Base-by-base conservation (phyloP, 1,140 invertebrate species). In the Leptinotarsa lineolata region DNA sequence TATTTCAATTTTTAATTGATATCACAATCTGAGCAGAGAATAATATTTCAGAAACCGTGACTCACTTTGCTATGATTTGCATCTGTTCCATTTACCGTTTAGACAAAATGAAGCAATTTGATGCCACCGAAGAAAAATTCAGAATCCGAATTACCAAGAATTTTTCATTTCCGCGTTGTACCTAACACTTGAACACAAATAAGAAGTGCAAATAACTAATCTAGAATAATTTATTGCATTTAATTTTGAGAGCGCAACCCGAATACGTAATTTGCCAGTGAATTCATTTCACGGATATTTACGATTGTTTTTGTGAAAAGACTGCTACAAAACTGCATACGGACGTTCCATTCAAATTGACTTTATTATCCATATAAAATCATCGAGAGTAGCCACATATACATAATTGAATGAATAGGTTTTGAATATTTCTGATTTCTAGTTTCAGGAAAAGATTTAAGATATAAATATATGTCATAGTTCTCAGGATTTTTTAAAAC, bases 231-330 rank as follows among this genome's bases (percentile, higher is more conserved):
- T 63, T 63, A 63, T 63, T 24, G 60, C 60, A 24, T 63, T 63
- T 63, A 63, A 63, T 63, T 63, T 63, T 63, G 60, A 18, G 22
- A 63, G 22, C 60, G 60, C 60, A 63, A 63, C 20, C 18, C 11
- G 60, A 16, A 63, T 63, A 63, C 60, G 60, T 22, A 63, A 63
- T 24, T 21, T 63, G 60, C 18, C 48, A 54, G 15, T 54, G 48
- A 54, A 54, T 54, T 18, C 16, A 54, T 54, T 54, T n/a, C 48
- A 16, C 16, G 48, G 48, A n/a, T 54, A 54, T 54, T 54, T 54
- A 54, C 48, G 48, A 54, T 18, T 54, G 48, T 18, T 54, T 54
- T 54, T 8, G 48, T n/a, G 48, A 18, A 16, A 54, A 54, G 48
- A n/a, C 4, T 54, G 48, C 16, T 54, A 54, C 48, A 54, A 54